phyloP scores from a whole-genome alignment of 2,113 vertebrate genomes.

The Urocitellus parryii region DNA sequence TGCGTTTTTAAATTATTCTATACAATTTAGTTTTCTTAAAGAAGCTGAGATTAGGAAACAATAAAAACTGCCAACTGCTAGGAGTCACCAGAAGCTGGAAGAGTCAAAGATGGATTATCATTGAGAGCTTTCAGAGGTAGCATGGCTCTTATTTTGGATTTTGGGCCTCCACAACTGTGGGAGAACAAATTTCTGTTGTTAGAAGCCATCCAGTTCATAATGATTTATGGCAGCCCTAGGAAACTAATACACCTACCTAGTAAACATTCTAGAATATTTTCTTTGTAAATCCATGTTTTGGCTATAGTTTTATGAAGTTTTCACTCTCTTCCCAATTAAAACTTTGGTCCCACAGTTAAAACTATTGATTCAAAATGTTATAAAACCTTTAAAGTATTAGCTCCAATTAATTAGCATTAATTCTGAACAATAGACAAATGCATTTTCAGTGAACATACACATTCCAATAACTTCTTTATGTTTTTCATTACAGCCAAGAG shows the following conservation, averaged over 20 bases:
- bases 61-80: background rate
- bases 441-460: background rate
- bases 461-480: conserved; percentile 29
- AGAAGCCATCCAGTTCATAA: background rate
- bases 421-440: conserved; percentile 8
- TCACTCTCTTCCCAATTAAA: background rate
- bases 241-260: conserved; percentile 12
- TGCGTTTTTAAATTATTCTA: background rate
- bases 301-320: conserved; percentile 46
- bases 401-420: background rate
- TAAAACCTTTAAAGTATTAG: conserved; percentile 45
- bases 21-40: background rate
- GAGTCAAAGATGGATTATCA: background rate
- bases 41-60: conserved; percentile 19
- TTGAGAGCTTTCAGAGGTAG: background rate
- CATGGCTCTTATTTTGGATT: conserved; percentile 22
- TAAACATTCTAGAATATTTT: background rate
- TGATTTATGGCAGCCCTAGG: background rate
- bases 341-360: background rate
- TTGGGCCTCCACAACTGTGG: conserved; percentile 9
- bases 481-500: background rate
- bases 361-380: background rate
- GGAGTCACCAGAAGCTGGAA: background rate
- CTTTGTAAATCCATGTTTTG: conserved; percentile 39
- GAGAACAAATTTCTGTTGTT: conserved; percentile 9